A percentile compares a stretch with the other conserved stretches of the same genome.
These are phyloP conservation scores for Hemichromis elongatus DNA, from an alignment of 2,113 vertebrate genomes.

Conservation along the genomic window DNA sequence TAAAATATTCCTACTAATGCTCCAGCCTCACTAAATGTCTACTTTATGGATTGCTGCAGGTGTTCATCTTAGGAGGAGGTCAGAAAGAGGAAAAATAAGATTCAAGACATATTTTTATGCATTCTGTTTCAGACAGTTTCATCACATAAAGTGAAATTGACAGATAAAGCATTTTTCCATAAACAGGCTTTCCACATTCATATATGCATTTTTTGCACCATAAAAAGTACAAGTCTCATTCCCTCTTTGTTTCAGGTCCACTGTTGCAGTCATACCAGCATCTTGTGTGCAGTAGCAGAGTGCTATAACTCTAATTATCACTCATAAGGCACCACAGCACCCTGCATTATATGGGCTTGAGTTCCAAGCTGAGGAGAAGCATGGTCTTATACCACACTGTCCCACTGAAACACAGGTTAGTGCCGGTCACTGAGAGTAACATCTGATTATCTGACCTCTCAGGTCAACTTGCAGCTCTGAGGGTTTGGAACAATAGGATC, in stretches of 20 bases:
- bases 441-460: conserved; percentile 65
- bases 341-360: neutral
- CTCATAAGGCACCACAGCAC: neutral
- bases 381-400: conserved; percentile 1
- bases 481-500: conserved; percentile 60
- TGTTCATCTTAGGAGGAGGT: neutral
- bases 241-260: neutral
- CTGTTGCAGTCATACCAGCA: neutral
- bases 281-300: neutral
- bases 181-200: neutral
- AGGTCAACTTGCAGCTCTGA: conserved; percentile 46
- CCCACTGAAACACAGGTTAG: conserved; percentile 48
- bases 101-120: neutral
- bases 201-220: neutral
- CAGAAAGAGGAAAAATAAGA: neutral
- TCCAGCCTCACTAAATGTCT: neutral
- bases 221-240: neutral
- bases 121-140: neutral
- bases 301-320: neutral
- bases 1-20: neutral
- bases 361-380: neutral
- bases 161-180: rapidly evolving
- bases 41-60: neutral
- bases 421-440: conserved; percentile 52
- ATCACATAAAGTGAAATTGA: neutral